Evolutionary conservation across 2,797 vertebrate species (phyloP).

Genomic region (Acanthis flammea): DNA sequence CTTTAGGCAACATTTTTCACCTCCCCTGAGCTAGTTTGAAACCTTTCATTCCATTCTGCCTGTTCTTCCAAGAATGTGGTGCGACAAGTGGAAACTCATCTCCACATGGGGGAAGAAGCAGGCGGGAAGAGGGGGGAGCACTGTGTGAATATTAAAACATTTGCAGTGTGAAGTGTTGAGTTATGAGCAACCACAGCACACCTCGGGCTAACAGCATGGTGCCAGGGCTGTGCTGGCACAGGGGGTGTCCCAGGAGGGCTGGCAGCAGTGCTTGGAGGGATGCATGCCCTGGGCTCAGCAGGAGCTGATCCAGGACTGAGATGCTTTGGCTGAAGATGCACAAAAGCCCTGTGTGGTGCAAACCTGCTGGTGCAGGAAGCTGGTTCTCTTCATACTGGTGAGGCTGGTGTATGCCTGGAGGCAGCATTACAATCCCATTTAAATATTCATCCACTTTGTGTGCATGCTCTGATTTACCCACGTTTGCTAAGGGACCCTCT

Average conservation of each 20-base stretch:
- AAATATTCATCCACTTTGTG: background rate
- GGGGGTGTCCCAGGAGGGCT: background rate
- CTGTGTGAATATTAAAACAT: background rate
- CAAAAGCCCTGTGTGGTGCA: background rate
- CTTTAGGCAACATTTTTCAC: slow-evolving; percentile 63
- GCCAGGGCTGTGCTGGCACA: background rate
- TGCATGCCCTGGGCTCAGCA: background rate
- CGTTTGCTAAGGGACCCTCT: background rate
- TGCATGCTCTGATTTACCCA: background rate
- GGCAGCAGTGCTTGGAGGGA: background rate
- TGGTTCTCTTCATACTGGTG: background rate
- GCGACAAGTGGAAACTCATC: slow-evolving; percentile 40
- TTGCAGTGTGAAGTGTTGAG: background rate
- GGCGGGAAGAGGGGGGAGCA: background rate
- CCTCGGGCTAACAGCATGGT: accelerated
- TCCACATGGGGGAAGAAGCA: background rate
- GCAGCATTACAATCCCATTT: background rate
- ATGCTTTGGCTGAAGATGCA: background rate
- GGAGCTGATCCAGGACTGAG: background rate
- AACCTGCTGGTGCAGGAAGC: background rate
- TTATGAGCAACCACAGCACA: background rate
- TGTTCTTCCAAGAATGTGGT: slow-evolving; percentile 15
- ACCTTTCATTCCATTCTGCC: slow-evolving; percentile 33
- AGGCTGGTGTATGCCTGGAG: background rate
- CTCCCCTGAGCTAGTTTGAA: slow-evolving; percentile 36